Evolutionary conservation across 2,888 invertebrate genomes (phyloP).

Genomic region (Drosophila algonquin): DNA sequence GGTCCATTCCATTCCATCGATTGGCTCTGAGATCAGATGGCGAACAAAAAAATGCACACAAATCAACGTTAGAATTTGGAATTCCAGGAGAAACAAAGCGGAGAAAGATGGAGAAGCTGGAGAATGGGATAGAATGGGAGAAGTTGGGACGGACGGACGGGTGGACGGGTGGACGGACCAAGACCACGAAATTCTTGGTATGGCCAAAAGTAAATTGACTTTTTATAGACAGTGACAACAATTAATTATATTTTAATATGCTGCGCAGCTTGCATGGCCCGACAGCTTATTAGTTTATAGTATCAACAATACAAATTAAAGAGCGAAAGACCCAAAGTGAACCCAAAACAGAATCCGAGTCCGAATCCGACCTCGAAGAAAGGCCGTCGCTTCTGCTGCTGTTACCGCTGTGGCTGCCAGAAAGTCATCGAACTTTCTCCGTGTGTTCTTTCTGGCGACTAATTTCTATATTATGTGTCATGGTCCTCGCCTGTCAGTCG

Average conservation of each 20-base stretch:
- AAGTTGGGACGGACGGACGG: slow-evolving; percentile 1
- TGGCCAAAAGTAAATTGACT: slow-evolving; percentile 64
- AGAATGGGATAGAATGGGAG: slow-evolving; percentile 8
- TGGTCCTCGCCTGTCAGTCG: slow-evolving; percentile 40
- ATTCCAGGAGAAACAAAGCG: slow-evolving; percentile 48
- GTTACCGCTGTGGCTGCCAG: slow-evolving; percentile 18
- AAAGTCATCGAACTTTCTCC: slow-evolving; percentile 79
- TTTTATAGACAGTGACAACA: slow-evolving; percentile 77
- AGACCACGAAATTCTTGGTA: slow-evolving; percentile 57
- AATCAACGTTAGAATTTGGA: slow-evolving; percentile 68
- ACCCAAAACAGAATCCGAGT: background rate
- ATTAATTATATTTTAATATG: slow-evolving; percentile 77
- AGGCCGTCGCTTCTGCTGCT: slow-evolving; percentile 46
- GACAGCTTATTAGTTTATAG: slow-evolving; percentile 73
- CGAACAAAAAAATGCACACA: slow-evolving; percentile 71
- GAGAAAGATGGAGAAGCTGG: slow-evolving; percentile 23
- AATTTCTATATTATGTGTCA: slow-evolving; percentile 75
- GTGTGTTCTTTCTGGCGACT: slow-evolving; percentile 49
- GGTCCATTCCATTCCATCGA: slow-evolving; percentile 1
- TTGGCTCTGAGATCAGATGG: slow-evolving; percentile 26
- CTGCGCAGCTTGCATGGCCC: slow-evolving; percentile 47
- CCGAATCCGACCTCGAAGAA: slow-evolving; percentile 51
- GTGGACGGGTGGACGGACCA: slow-evolving; percentile 6
- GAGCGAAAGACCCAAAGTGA: slow-evolving; percentile 31
- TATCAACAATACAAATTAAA: slow-evolving; percentile 72